Percentiles rank a stretch among this genome's conserved stretches.
These are phyloP conservation scores for Neocrepidodera transversa DNA, from an alignment of 2,888 invertebrate genomes.

Conservation along the genomic window DNA sequence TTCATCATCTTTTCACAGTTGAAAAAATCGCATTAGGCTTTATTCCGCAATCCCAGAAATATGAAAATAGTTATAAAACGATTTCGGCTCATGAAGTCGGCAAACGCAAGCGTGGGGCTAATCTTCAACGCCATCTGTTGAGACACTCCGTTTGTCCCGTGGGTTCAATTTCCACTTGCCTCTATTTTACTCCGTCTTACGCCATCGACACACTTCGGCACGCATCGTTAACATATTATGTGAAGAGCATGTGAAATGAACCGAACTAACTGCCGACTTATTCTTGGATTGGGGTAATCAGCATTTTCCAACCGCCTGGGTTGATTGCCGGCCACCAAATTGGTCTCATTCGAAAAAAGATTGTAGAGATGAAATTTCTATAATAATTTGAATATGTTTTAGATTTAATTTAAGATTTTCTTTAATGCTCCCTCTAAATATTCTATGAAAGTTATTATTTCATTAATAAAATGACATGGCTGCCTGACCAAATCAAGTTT, in stretches of 20 bases:
- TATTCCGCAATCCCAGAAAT: conserved; percentile 6
- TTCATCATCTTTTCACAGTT: no score
- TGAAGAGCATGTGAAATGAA: conserved; percentile 52
- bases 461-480: no score
- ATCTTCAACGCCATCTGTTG: conserved; percentile 49
- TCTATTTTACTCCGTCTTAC: conserved; percentile 35
- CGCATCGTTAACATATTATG: conserved; percentile 54
- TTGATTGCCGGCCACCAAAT: conserved; percentile 14
- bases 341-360: conserved; percentile 3
- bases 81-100: conserved; percentile 37
- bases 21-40: conserved; percentile 1
- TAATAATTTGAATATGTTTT: no score
- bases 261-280: conserved; percentile 43
- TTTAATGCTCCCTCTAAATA: no score
- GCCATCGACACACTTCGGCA: conserved; percentile 48
- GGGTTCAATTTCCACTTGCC: conserved; percentile 46
- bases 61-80: conserved; percentile 30
- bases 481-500: no score
- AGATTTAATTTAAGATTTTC: no score
- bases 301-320: conserved; percentile 15
- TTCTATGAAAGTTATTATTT: no score
- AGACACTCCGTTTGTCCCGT: conserved; percentile 41
- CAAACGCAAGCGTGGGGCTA: conserved; percentile 42
- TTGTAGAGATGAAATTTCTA: no score
- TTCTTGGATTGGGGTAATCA: conserved; percentile 32